Percentiles rank a stretch among this genome's conserved stretches.
phyloP scores from a whole-genome alignment of 1,140 invertebrate genomes.

The Cotesia vestalis region DNA sequence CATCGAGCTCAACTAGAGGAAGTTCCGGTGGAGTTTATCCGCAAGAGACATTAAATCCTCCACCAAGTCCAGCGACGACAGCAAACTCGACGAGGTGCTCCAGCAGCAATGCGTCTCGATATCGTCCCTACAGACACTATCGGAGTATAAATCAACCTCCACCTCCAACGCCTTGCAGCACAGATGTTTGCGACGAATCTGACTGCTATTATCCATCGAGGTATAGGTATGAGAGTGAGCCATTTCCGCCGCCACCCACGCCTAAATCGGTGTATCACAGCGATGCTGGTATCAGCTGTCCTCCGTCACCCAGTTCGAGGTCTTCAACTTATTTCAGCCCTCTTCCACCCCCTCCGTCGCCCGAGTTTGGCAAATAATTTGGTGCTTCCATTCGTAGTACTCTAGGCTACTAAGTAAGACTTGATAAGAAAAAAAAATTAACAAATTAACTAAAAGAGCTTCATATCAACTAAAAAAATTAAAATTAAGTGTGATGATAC shows the following conservation, averaged over 20 bases:
- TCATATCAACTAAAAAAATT: neutral
- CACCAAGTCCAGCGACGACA: constrained; percentile 85
- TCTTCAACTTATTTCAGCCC: constrained; percentile 80
- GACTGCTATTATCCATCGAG: constrained; percentile 74
- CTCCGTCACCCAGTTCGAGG: constrained; percentile 81
- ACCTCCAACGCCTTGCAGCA: constrained; percentile 92
- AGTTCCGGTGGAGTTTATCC: constrained; percentile 73
- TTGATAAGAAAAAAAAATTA: neutral
- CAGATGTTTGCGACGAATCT: constrained; percentile 91
- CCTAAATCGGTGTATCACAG: constrained; percentile 80
- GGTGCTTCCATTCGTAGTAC: constrained; percentile 9
- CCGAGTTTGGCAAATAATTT: constrained; percentile 54
- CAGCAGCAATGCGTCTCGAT: constrained; percentile 69
- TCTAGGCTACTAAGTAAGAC: constrained; percentile 9
- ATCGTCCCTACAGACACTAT: constrained; percentile 79
- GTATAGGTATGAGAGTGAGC: constrained; percentile 74
- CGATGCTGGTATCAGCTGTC: constrained; percentile 73
- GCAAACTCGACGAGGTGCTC: constrained; percentile 68
- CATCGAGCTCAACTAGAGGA: constrained; percentile 79
- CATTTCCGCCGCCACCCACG: constrained; percentile 85
- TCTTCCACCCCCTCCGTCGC: constrained; percentile 77
- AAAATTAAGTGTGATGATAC: neutral
- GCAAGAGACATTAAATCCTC: constrained; percentile 85
- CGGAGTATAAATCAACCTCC: constrained; percentile 84
- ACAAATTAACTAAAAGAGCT: constrained; percentile 1